Conservation (phyloP, 64 coral and sea anemone species). For the Orbicella faveolata region DNA sequence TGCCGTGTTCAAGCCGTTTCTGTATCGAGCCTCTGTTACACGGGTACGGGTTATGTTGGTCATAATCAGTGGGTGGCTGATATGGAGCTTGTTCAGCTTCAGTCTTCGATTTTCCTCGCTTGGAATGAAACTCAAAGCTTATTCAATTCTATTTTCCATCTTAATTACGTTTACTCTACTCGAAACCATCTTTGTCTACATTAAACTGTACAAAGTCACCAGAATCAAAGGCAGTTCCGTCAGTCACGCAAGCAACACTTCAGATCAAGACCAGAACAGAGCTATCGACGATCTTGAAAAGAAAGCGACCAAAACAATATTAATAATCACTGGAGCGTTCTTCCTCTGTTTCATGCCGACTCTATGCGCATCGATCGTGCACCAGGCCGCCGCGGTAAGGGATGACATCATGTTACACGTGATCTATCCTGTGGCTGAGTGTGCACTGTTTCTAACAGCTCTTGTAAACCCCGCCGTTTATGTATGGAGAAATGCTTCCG, state of each 20-base stretch:
- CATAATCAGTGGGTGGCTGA: not conserved
- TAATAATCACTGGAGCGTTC: constrained; percentile 27
- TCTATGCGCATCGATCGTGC: constrained; percentile 30
- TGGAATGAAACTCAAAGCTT: constrained; percentile 6
- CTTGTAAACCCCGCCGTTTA: constrained; percentile 34
- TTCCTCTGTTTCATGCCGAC: constrained; percentile 50
- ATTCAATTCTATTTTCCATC: constrained; percentile 10
- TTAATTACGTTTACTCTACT: constrained; percentile 1
- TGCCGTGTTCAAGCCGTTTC: constrained; percentile 11
- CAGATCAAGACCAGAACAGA: not conserved
- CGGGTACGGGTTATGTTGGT: not conserved
- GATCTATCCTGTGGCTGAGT: constrained; percentile 39
- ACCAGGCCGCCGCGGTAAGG: constrained; percentile 5
- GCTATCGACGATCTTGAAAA: not conserved
- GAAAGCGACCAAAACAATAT: constrained; percentile 30
- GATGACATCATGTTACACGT: constrained; percentile 48
- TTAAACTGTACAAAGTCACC: not conserved
- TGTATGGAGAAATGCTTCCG: constrained; percentile 22
- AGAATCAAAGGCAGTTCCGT: not conserved
- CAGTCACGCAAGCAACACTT: not conserved
- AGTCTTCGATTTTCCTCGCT: not conserved
- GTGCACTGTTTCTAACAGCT: constrained; percentile 27
- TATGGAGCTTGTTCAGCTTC: constrained; percentile 1
- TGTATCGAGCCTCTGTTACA: not conserved
- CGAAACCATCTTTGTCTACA: not conserved